Evolutionary conservation across 2,888 invertebrate species (phyloP), one percentile per base, ranked within the genome.

Genomic region (Lasioglossum morio): DNA sequence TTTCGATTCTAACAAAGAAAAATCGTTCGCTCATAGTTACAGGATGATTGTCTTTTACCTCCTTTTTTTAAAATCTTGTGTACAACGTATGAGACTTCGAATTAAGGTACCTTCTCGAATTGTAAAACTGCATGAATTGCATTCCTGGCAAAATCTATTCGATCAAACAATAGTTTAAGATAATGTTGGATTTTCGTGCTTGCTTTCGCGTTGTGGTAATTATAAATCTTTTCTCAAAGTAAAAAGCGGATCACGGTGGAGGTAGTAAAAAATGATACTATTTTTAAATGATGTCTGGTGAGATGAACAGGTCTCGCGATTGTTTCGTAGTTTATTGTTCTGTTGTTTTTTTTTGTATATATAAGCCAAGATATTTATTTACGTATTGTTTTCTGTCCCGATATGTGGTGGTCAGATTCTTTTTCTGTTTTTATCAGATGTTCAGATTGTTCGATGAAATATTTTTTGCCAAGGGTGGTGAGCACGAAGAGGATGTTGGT

Each of bases 31-130:
- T 86, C 84, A 66, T 75, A 72, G 85, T 87, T 85, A 82, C 79
- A 82, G 84, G 82, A 87, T 88, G 85, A 85, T 83, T 87, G 89
- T 89, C 82, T 86, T 86, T 84, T 83, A 83, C 81, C 90, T 87
- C 82, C 87, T 88, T 82, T 46, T 46, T 84, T 78, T 10, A 70
- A 82, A 81, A 88, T 83, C 84, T 85, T 84, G 89, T 89, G 90
- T 92, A 92, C 91, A 90, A 87, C 84, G 85, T 88, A 80, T 81
- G 85, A 84, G 81, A 86, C 86, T 89, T 80, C 84, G 81, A 89
- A 85, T 81, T 81, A 78, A 84, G 72, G 77, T 80, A 85, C 70
- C 85, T 84, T 30, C 60, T 40, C 4, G 40, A 82, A 88, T 72
- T 79, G 40, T 23, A 27, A 37, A 74, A 74, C n/a, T n/a, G 70